These are phyloP conservation scores for Pangasius krempfi DNA, from an alignment of 2,797 vertebrate species.

Conservation along the genomic window DNA sequence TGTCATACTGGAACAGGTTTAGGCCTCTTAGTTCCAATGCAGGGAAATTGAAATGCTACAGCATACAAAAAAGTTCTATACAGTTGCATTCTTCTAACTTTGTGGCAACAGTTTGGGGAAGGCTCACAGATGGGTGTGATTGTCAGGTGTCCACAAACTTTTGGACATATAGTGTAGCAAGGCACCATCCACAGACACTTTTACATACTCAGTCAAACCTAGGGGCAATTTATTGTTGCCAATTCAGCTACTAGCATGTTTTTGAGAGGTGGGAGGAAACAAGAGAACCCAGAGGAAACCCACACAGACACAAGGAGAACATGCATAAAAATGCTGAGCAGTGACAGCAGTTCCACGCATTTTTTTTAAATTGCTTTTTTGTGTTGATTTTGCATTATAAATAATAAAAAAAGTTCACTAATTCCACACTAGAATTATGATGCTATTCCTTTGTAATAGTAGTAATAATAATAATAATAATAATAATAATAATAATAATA, in stretches of 20 bases:
- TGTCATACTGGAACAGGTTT: neutral
- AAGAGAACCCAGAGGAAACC: neutral
- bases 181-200: neutral
- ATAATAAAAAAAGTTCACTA: neutral
- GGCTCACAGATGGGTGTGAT: neutral
- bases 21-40: too few relatives aligned
- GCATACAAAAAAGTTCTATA: too few relatives aligned
- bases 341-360: neutral
- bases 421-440: neutral
- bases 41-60: too few relatives aligned
- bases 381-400: too few relatives aligned
- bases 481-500: too few relatives aligned
- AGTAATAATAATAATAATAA: too few relatives aligned
- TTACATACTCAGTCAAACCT: neutral
- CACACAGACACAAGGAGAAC: neutral
- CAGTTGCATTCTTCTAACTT: neutral
- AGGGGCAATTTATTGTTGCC: too few relatives aligned
- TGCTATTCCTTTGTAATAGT: too few relatives aligned
- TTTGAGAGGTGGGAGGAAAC: neutral
- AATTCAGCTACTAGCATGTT: neutral
- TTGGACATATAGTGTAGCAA: neutral
- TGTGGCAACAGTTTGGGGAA: neutral
- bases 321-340: neutral
- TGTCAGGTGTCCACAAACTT: neutral
- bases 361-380: neutral